Base-by-base conservation (phyloP, 53 echinoderm and acorn worm genomes). In the Holothuria scabra region DNA sequence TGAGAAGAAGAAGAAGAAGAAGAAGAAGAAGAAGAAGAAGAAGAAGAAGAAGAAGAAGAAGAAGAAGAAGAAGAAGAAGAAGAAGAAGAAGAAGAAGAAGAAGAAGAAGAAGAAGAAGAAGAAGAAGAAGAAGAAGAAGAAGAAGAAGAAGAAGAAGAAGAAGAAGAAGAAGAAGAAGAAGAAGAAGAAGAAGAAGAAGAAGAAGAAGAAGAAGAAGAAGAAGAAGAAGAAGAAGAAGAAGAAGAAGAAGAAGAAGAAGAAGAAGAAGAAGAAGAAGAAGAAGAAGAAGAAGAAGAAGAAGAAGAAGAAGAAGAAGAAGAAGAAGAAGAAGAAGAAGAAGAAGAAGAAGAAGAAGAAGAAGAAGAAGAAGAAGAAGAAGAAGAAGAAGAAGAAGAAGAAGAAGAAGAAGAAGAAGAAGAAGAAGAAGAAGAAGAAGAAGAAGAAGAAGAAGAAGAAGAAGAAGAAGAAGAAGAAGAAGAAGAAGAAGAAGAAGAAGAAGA, bases 1-100 rank as follows among this genome's bases (percentile, higher is more conserved):
- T 26, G 24, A 75, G 76, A 38, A 75, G 76, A 38, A 75, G 76
- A 38, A 75, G 76, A 38, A 75, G 76, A 38, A 75, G 76, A 38
- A 75, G 76, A 38, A 75, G 76, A 38, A 75, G 76, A 38, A 75
- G 76, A 38, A 75, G 76, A 38, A 75, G 76, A 38, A 75, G 76
- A 38, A 75, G 76, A 38, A 75, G 76, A 38, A 75, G 76, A 38
- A 75, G 76, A 38, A 75, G 76, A 38, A 75, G 76, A 38, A 75
- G 76, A 38, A 75, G 76, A 38, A 75, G 76, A 38, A 75, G 76
- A 38, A 75, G 76, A 38, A 75, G 76, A 38, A 75, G 76, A 38
- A 75, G 76, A 38, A 75, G 76, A 38, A 75, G 76, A 38, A 75
- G 76, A 38, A 75, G 76, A 38, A 75, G 76, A 38, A 75, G 76